phyloP scores from a whole-genome alignment of 2,888 invertebrate genomes.

The Dicyrtomina minuta region DNA sequence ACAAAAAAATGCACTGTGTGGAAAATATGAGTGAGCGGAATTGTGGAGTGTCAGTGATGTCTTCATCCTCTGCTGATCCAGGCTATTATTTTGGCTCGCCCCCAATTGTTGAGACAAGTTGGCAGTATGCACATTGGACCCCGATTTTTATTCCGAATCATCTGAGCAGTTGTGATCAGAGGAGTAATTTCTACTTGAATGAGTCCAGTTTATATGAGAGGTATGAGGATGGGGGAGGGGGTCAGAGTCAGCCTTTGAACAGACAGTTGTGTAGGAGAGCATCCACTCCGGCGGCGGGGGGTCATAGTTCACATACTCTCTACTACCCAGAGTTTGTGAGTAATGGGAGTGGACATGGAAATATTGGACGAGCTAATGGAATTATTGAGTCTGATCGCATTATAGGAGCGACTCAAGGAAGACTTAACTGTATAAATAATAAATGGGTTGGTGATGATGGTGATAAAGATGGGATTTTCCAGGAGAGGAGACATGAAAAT shows the following conservation, averaged over 20 bases:
- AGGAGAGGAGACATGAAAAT: neutral
- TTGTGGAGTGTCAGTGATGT: neutral
- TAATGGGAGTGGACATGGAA: too few species aligned
- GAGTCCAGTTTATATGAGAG: slow-evolving; percentile 21
- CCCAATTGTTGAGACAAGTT: slow-evolving; percentile 32
- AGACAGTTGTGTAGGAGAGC: neutral
- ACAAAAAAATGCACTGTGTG: neutral
- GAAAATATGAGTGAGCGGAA: neutral
- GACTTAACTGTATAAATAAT: too few species aligned
- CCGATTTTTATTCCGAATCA: slow-evolving; percentile 38
- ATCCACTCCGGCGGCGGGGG: too few species aligned
- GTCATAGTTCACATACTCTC: too few species aligned
- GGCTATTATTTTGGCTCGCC: neutral
- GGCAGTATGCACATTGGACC: slow-evolving; percentile 39
- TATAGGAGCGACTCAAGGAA: too few species aligned
- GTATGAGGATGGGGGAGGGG: neutral
- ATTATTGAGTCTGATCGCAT: too few species aligned
- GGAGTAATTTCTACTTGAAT: slow-evolving; percentile 15
- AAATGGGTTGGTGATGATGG: neutral
- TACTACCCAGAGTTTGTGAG: too few species aligned
- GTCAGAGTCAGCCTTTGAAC: neutral
- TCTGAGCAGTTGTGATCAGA: slow-evolving; percentile 6
- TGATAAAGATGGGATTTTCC: neutral
- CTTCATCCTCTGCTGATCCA: neutral
- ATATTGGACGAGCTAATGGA: too few species aligned